Evolutionary conservation across 53 echinoderm and acorn worm genomes (phyloP).

Genomic region (Henricia sp.): DNA sequence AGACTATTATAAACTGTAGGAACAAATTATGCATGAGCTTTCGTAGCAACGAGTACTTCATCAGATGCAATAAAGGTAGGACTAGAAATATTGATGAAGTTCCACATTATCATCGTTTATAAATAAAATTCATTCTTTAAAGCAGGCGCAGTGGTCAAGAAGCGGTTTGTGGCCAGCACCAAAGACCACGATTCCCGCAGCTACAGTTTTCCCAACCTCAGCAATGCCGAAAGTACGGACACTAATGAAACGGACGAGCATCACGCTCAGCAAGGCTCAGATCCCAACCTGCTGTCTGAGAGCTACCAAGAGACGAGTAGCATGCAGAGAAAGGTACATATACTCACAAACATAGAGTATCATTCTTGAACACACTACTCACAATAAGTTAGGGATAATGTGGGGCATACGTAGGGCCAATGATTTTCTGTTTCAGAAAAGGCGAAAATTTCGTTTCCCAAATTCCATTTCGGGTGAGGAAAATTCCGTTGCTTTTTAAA

Average conservation of each 20-base stretch:
- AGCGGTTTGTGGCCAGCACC: constrained; percentile 46
- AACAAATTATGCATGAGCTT: not conserved
- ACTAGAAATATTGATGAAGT: not conserved
- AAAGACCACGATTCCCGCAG: constrained; percentile 70
- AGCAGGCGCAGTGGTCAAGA: constrained; percentile 55
- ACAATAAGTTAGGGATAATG: not conserved
- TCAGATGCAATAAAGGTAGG: not conserved
- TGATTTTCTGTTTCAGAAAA: not conserved
- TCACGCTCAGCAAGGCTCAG: constrained; percentile 39
- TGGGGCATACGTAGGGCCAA: not conserved
- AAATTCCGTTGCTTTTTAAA: not conserved
- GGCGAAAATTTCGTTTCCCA: not conserved
- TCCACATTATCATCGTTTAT: not conserved
- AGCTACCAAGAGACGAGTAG: constrained; percentile 15
- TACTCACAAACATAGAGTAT: not conserved
- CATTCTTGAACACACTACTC: not conserved
- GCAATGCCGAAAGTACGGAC: constrained; percentile 42
- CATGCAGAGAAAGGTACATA: constrained; percentile 26
- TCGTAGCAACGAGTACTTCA: not conserved
- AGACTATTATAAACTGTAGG: no score
- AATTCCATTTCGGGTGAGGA: not conserved
- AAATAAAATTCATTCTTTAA: no score
- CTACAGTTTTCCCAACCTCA: constrained; percentile 94
- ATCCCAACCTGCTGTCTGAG: constrained; percentile 35
- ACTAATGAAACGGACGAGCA: constrained; percentile 38